Evolutionary conservation across 2,113 vertebrate species (phyloP), one percentile per base, ranked within the genome.

Genomic region (Passer montanus): DNA sequence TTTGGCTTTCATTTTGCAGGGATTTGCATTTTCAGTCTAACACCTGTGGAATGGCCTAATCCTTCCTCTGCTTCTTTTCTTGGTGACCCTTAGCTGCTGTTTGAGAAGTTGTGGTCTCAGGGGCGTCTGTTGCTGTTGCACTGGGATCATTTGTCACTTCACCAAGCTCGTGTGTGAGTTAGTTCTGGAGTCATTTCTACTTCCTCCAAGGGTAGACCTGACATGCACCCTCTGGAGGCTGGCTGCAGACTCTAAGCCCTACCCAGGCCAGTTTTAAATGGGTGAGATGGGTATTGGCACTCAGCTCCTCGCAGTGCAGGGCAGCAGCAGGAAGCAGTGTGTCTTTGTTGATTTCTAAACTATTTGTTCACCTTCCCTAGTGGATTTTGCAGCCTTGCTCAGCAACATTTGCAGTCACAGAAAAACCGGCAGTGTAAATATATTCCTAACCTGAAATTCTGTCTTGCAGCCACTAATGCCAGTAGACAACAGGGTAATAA

Each of bases 71-170:
- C 41, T 66, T 8, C 20, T 69, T 52, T 85, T 53, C n/a, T 81
- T 66, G 0, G 0, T 74, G 55, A 66, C 26, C 39, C 30, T 78
- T 81, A 21, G 10, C 17, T 89, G 58, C 53, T 59, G 4, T 43
- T 78, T 91, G 70, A 13, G 49, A n/a, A 37, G 33, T 74, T 84
- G 58, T 35, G 70, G 26, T 50, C 64, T 70, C 47, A 49, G 87
- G 47, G 55, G 28, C 6, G 2, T 35, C 16, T 3, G 0, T 28
- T 0, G 0, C 56, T 81, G 24, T 60, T 84, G 69, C 49, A n/a
- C 52, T 39, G 52, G n/a, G 28, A 23, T 46, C 26, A 15, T 10
- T 63, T 20, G 16, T 70, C 76, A 67, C 64, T 77, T 84, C 77
- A 78, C 39, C 33, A 22, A 82, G 60, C 21, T 91, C 52, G 21